These are phyloP conservation scores for Phortica variegata DNA, from an alignment of 1,140 invertebrate species.

Conservation along the genomic window DNA sequence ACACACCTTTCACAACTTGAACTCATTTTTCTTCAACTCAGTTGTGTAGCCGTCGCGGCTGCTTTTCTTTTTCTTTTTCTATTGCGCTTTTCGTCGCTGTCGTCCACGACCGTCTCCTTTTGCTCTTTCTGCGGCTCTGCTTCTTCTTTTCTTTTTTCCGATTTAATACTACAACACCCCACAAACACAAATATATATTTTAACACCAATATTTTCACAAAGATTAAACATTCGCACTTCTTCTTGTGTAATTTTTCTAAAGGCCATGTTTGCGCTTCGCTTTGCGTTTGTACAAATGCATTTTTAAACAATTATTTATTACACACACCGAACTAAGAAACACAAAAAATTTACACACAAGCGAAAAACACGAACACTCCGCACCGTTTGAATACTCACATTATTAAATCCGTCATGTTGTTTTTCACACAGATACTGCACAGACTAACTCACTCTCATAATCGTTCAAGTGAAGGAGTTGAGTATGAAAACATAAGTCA, in stretches of 20 bases:
- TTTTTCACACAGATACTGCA: too few species aligned
- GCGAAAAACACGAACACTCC: too few species aligned
- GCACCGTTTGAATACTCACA: too few species aligned
- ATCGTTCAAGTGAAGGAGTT: too few species aligned
- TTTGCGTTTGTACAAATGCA: conserved; percentile 42
- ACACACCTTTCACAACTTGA: conserved; percentile 56
- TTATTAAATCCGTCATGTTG: too few species aligned
- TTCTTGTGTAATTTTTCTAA: conserved; percentile 29
- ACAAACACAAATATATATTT: conserved; percentile 22
- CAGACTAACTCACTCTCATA: too few species aligned
- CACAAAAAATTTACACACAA: too few species aligned
- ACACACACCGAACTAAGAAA: too few species aligned
- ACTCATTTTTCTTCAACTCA: conserved; percentile 53
- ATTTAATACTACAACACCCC: conserved; percentile 20
- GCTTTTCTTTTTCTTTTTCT: too few species aligned
- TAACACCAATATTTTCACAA: conserved; percentile 37
- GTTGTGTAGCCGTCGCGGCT: conserved; percentile 32
- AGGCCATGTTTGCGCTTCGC: conserved; percentile 45
- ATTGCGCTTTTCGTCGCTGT: conserved; percentile 20
- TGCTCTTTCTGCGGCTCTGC: conserved; percentile 39
- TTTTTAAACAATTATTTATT: conserved; percentile 19
- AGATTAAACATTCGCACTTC: conserved; percentile 34
- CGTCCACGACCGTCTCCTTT: conserved; percentile 39
- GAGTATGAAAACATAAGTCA: too few species aligned
- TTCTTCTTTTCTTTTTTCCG: conserved; percentile 18